Evolutionary conservation across 2,888 invertebrate species (phyloP).

Genomic region (Coelinius sp.): DNA sequence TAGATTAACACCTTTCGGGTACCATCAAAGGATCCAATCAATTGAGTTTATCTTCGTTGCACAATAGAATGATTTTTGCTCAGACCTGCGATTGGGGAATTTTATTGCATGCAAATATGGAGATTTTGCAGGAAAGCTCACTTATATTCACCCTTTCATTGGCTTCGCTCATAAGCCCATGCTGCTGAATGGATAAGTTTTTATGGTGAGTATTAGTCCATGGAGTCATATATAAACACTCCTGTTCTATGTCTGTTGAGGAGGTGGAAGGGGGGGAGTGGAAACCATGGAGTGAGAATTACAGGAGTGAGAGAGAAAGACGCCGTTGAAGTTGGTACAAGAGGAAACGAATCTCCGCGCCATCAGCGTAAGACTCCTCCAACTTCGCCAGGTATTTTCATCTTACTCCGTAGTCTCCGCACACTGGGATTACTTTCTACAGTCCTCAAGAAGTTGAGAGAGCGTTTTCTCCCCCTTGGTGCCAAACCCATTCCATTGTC

Average conservation of each 20-base stretch:
- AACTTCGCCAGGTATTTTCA: conserved; percentile 70
- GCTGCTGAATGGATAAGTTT: conserved; percentile 27
- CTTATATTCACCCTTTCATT: neutral
- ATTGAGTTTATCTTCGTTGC: conserved; percentile 2
- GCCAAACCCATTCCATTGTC: conserved; percentile 43
- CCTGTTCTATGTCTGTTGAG: conserved; percentile 66
- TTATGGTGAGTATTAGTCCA: conserved; percentile 44
- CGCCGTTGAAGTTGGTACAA: conserved; percentile 30
- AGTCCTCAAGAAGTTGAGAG: conserved; percentile 64
- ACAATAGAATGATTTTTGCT: conserved; percentile 39
- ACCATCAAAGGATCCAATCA: conserved; percentile 6
- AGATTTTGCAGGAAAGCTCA: conserved; percentile 27
- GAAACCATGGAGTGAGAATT: conserved; percentile 9
- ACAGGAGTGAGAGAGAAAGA: conserved; percentile 36
- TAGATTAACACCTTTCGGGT: conserved; percentile 21
- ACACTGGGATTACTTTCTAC: conserved; percentile 65
- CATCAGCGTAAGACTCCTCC: conserved; percentile 64
- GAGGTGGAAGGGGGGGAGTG: conserved; percentile 39
- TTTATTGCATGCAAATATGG: neutral
- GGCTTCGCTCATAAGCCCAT: conserved; percentile 15
- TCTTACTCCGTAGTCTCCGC: conserved; percentile 65
- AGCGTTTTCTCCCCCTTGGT: conserved; percentile 55
- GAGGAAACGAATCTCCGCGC: conserved; percentile 41
- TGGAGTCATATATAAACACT: conserved; percentile 66
- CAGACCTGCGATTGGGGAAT: neutral